Evolutionary conservation across 1,140 invertebrate species (phyloP), one percentile per base, ranked within the genome.

Genomic region (Euura saliciscinereae): DNA sequence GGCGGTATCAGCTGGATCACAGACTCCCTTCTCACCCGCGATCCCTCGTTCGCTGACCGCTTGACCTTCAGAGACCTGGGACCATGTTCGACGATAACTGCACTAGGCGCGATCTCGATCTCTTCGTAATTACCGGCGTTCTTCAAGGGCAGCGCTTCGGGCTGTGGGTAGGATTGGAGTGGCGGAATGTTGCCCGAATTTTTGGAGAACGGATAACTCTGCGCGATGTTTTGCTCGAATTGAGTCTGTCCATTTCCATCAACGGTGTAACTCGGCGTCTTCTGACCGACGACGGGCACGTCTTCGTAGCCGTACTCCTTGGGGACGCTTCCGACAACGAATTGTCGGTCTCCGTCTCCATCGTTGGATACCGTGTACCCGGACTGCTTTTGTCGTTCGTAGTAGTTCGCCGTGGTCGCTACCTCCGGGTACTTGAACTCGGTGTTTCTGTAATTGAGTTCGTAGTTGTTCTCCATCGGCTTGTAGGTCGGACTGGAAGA

Each of bases 11-110:
- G 11, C 59, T 88, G 86, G 65, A 85, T 75, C 76, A 82, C 80
- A 0, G 82, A 80, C 0, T 82, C 82, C 8, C 82, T 74, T 43
- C 51, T 8, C 8, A 59, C 10, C 13, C 51, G 51, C 1, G 28
- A 28, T 59, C 8, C 8, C 42, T 4, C 45, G 45, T 71, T 64
- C 13, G 74, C 13, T 5, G 75, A 77, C 43, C 76, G 74, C 43
- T 73, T 77, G 2, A 83, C 51, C 75, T 83, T 86, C 4, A 89
- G 43, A 10, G 82, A 83, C 66, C 89, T 85, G 4, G 89, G 89
- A 0, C 89, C 89, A 72, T 89, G 89, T 75, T 90, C 89, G 4
- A 88, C 83, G 0, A 85, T 85, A 0, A 88, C 82, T 0, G 84
- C 83, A 4, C 83, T 79, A 0, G 86, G 85, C 4, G 79, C 78